These are phyloP conservation scores for Phylloscopus trochilus DNA, from an alignment of 2,113 vertebrate species.

Conservation along the genomic window DNA sequence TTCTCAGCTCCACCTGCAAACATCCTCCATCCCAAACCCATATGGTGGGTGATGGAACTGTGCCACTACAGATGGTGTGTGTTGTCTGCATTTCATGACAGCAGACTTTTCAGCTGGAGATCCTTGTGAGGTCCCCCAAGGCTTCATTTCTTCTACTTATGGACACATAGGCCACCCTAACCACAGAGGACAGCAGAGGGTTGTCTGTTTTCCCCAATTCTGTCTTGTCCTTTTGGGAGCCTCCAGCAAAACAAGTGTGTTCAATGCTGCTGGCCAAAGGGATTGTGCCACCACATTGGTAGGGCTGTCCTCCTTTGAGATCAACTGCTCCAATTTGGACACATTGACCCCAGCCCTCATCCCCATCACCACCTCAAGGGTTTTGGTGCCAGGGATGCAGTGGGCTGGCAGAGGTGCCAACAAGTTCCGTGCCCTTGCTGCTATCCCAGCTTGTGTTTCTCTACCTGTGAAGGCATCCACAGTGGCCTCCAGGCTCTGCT, in stretches of 20 bases:
- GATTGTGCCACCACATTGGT: background rate
- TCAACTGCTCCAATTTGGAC: background rate
- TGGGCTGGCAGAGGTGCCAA: background rate
- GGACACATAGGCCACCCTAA: background rate
- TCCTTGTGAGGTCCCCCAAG: background rate
- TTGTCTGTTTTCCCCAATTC: background rate
- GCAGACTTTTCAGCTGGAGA: background rate
- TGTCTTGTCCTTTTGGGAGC: background rate
- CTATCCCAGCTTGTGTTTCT: background rate
- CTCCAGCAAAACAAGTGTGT: background rate
- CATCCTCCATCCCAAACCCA: background rate
- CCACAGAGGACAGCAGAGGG: background rate
- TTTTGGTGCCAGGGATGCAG: fast-evolving
- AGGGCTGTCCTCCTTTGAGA: background rate
- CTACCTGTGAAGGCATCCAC: constrained; percentile 97
- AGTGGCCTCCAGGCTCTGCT: constrained; percentile 88
- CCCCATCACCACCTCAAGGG: background rate
- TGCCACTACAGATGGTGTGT: background rate
- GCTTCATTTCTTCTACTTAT: background rate
- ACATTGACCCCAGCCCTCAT: background rate
- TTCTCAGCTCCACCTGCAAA: background rate
- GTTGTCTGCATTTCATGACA: background rate
- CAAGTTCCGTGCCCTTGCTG: background rate
- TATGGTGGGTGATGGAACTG: background rate
- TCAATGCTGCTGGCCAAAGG: background rate